phyloP scores from a whole-genome alignment of 1,140 invertebrate species.

The Subanguina moxae region DNA sequence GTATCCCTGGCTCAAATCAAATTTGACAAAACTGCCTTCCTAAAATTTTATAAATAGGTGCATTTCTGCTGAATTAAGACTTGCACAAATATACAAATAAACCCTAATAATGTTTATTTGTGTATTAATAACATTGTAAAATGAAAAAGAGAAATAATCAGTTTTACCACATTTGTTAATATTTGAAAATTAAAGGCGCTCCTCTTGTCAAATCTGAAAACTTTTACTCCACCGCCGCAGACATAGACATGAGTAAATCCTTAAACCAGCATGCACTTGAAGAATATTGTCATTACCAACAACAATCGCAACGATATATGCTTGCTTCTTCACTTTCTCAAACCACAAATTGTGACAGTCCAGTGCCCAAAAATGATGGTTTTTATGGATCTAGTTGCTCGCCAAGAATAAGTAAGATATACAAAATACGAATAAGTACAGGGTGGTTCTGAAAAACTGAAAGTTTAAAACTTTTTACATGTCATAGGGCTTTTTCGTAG shows the following conservation, averaged over 20 bases:
- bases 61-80: too few species aligned
- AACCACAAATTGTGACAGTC: slow-evolving; percentile 39
- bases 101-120: too few species aligned
- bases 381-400: slow-evolving; percentile 10
- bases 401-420: background rate
- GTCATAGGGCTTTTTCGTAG: too few species aligned
- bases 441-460: too few species aligned
- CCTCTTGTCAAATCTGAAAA: background rate
- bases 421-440: background rate
- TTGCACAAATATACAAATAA: too few species aligned
- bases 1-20: too few species aligned
- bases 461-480: too few species aligned
- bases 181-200: too few species aligned
- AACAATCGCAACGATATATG: slow-evolving; percentile 8
- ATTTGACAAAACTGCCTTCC: too few species aligned
- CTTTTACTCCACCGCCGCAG: background rate
- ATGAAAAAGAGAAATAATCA: background rate
- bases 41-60: too few species aligned
- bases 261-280: background rate
- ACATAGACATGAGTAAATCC: background rate
- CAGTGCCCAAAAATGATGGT: slow-evolving; percentile 2
- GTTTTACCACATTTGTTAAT: too few species aligned
- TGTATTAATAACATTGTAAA: too few species aligned
- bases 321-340: slow-evolving; percentile 3
- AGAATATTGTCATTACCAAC: slow-evolving; percentile 1